A percentile compares a stretch with the other conserved stretches of the same genome.
Conservation (phyloP, 2,888 invertebrate genomes). For the Lepidocyrtinus sp. region DNA sequence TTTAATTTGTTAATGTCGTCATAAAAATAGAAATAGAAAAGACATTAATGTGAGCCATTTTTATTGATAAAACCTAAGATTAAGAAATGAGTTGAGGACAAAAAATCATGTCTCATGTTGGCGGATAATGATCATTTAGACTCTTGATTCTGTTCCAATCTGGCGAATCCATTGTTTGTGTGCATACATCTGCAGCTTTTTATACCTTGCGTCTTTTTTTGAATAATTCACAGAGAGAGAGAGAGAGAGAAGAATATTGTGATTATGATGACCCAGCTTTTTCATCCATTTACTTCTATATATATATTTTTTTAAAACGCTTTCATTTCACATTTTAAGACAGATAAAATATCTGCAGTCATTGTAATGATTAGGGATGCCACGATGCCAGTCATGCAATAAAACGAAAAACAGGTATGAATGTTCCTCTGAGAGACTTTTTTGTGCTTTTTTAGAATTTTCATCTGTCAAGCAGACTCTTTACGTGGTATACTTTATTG, state of each 20-base stretch:
- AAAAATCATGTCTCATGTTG: neutral
- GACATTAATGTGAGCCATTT: too few species aligned
- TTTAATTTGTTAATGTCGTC: too few species aligned
- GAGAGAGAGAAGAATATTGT: neutral
- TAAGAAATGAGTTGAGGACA: too few species aligned
- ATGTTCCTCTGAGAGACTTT: neutral
- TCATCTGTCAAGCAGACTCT: neutral
- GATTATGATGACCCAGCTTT: conserved; percentile 4
- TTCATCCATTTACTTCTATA: neutral
- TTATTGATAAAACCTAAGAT: too few species aligned
- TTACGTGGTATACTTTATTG: conserved; percentile 9
- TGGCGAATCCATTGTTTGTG: neutral
- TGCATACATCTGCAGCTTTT: neutral
- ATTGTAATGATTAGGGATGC: conserved; percentile 1
- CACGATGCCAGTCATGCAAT: neutral
- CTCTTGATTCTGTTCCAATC: conserved; percentile 9
- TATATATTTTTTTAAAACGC: neutral
- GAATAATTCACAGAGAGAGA: neutral
- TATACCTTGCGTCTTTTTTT: neutral
- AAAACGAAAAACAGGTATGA: neutral
- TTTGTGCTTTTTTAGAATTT: neutral
- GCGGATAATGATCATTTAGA: neutral
- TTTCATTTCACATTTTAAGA: neutral
- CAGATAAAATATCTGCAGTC: neutral
- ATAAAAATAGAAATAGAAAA: too few species aligned